Conservation (phyloP, 2,113 vertebrate species). For the Lycocorax pyrrhopterus region DNA sequence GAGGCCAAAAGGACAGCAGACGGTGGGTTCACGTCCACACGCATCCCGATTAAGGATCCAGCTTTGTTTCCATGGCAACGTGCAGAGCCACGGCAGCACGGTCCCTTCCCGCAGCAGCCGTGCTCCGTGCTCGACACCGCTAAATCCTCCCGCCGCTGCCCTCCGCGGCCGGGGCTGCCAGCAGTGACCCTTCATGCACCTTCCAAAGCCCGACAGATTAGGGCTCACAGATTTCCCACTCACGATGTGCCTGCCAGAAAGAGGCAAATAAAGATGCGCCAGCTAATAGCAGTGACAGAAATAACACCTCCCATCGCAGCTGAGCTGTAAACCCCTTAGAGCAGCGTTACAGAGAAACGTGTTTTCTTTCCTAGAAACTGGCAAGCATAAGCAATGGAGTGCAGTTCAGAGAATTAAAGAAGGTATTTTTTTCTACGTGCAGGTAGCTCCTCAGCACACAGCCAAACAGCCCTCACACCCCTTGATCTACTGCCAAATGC, state of each 20-base stretch:
- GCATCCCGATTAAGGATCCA: not conserved
- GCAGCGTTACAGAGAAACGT: not conserved
- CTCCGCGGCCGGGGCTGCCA: not conserved
- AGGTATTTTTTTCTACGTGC: accelerated
- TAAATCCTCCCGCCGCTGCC: not conserved
- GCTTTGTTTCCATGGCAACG: conserved; percentile 39
- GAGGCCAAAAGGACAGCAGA: not conserved
- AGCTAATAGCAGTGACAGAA: not conserved
- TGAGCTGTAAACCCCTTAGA: not conserved
- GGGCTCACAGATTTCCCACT: not conserved
- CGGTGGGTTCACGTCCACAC: not conserved
- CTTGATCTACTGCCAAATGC: not conserved
- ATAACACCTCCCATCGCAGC: not conserved
- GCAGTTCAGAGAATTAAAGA: not conserved
- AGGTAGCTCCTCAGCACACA: not conserved
- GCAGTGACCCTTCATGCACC: not conserved
- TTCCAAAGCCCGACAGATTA: not conserved
- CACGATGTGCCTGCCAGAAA: not conserved
- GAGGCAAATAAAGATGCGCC: not conserved
- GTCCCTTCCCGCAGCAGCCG: not conserved
- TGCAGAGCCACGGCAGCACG: not conserved
- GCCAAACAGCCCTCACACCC: not conserved
- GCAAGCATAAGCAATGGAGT: not conserved
- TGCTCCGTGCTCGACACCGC: not conserved
- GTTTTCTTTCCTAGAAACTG: not conserved